phyloP scores from a whole-genome alignment of 2,797 vertebrate species.

The Chaunax sp. region DNA sequence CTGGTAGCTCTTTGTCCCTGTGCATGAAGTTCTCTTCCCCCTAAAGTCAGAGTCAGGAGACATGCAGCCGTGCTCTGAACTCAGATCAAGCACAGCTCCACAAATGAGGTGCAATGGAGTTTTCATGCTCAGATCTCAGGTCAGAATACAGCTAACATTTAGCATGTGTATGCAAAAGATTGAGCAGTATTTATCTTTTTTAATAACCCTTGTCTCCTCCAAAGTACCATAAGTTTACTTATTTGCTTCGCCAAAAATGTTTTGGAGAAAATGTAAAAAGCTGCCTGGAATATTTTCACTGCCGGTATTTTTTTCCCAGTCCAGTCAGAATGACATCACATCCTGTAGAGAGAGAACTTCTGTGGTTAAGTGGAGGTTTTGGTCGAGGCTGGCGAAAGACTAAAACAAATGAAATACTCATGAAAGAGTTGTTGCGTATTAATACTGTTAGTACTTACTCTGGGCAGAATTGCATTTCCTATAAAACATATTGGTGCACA shows the following conservation, averaged over 20 bases:
- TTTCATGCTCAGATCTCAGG: too few species aligned
- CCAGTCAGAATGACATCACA: not conserved
- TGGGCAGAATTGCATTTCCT: conserved; percentile 9
- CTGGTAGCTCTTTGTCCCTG: conserved; percentile 23
- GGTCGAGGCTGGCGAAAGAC: too few species aligned
- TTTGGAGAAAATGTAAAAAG: conserved; percentile 20
- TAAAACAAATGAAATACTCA: too few species aligned
- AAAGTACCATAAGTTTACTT: conserved; percentile 17
- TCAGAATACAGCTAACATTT: conserved; percentile 41
- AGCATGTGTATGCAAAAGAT: conserved; percentile 64
- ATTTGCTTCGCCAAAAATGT: not conserved
- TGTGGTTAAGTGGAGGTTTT: too few species aligned
- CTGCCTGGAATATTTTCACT: not conserved
- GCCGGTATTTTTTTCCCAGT: not conserved
- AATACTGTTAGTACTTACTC: too few species aligned
- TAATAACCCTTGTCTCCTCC: conserved; percentile 3
- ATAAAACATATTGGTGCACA: not conserved
- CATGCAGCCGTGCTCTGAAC: conserved; percentile 48
- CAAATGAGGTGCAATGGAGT: not conserved
- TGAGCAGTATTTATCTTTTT: conserved; percentile 31
- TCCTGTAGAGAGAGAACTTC: too few species aligned
- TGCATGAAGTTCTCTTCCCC: conserved; percentile 62
- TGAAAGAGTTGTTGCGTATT: too few species aligned
- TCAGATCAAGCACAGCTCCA: conserved; percentile 46
- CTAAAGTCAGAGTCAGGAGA: conserved; percentile 25